Evolutionary conservation across 1,140 invertebrate genomes (phyloP), one percentile per base, ranked within the genome.

Genomic region (Rhysida immarginata): DNA sequence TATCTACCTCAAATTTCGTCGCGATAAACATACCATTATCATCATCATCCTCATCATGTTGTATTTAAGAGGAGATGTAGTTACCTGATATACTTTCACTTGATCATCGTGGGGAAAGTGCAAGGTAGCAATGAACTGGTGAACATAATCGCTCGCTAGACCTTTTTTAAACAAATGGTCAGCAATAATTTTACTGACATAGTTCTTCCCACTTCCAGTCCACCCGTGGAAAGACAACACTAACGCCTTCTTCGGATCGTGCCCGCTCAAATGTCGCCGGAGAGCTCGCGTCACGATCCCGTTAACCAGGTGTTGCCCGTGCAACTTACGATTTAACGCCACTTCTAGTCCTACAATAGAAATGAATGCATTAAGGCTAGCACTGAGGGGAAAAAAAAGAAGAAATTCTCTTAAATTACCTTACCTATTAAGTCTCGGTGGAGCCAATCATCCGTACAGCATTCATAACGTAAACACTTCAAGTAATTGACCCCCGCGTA

Each of bases 141-240:
- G 82, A 2, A 89, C 86, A 78, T 77, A 89, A 61, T 78, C 70
- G 68, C 88, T 94, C 18, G 82, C 68, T 55, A 77, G 70, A 1
- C 89, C 89, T 44, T 81, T 69, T 53, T 69, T 69, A 67, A 81
- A 96, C 2, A 96, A 65, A 58, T 80, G 74, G 29, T 86, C 72
- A 5, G 81, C 84, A 60, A 97, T 84, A 64, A 92, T 80, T 53
- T 77, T 77, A n/a, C 81, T 71, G 13, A 91, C 82, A 77, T 81
- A 90, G 68, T 87, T 94, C 67, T 95, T 95, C 0, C 90, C 90
- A 51, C 79, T 81, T 26, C 87, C 87, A 14, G 85, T 79, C 67
- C 79, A 80, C 1, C 87, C 87, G 74, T 90, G 85, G 23, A 69
- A 66, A 23, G 54, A 55, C 16, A 55, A 5, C 2, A 49, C 44